Base-by-base conservation (phyloP, 2,888 invertebrate species). In the Tridacna gigas region DNA sequence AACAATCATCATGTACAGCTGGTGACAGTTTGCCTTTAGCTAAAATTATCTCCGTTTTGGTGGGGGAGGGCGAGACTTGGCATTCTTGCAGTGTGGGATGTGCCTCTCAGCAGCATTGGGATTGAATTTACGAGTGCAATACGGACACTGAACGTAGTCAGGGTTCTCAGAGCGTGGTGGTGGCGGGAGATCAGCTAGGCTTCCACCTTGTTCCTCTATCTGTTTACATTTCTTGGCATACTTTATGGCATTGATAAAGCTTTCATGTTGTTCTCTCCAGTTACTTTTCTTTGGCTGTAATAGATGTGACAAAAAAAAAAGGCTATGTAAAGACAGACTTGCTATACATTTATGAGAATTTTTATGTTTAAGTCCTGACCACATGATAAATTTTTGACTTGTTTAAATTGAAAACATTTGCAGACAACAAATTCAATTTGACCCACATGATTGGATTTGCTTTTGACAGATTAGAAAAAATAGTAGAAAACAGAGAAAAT, bases 51-150 rank as follows among this genome's bases (percentile, higher is more conserved):
- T 67, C 45, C 45, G 28, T 37, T 67, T 67, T 26, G 63, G 77
- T 11, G 82, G 82, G 7, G 83, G 83, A 26, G 88, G 86, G 47
- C 91, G 88, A 20, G 93, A 83, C 80, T 92, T 92, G 56, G 96
- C 97, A 91, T 95, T 96, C 92, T 97, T 97, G 95, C 99, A 99
- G 95, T 97, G 97, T 74, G 99, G 98, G 90, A 99, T 98, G 95
- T 99, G 98, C 47, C 98, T 95, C 89, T 97, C 97, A 0, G 98
- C 99, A 1, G 93, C 93, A 0, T 95, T 95, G 91, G 97, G 96
- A 95, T 97, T 98, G 95, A 99, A 99, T 91, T 97, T 97, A 0
- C 98, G 96, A 47, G 96, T 96, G 95, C 98, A 99, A 95, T 98
- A 97, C 0, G 98, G 98, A 93, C 98, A 99, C 92, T 97, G 96